A percentile compares a stretch with the other conserved stretches of the same genome.
These are phyloP conservation scores for Neodiprion virginianus DNA, from an alignment of 1,140 invertebrate genomes.

Conservation along the genomic window DNA sequence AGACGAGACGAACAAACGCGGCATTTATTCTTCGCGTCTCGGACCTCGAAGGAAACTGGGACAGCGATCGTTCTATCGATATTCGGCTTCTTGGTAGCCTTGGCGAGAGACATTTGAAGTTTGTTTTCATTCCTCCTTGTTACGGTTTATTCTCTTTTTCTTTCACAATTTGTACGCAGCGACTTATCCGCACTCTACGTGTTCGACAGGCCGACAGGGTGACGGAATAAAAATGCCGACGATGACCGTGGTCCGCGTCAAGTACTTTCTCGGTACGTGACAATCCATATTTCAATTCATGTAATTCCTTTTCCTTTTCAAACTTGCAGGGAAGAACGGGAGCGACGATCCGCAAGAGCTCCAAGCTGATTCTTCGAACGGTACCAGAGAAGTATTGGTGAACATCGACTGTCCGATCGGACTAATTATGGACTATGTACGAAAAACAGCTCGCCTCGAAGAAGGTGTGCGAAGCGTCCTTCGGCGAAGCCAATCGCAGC, in stretches of 20 bases:
- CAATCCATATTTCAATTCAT: background rate
- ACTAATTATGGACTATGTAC: conserved; percentile 44
- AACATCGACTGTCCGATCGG: conserved; percentile 45
- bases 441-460: conserved; percentile 26
- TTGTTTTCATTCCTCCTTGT: too few relatives aligned
- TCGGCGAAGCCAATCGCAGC: background rate
- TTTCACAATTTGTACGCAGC: too few relatives aligned
- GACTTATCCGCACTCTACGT: too few relatives aligned
- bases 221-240: background rate
- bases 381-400: conserved; percentile 30
- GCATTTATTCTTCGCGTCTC: too few relatives aligned
- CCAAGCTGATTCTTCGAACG: background rate
- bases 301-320: too few relatives aligned
- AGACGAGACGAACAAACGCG: too few relatives aligned
- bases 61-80: too few relatives aligned
- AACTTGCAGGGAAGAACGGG: background rate
- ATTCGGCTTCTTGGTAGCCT: too few relatives aligned
- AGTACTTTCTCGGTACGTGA: background rate
- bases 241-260: background rate
- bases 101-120: too few relatives aligned
- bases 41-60: too few relatives aligned
- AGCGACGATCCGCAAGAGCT: background rate
- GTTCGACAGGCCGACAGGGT: too few relatives aligned
- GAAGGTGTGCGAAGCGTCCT: conserved; percentile 10
- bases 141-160: too few relatives aligned